Conservation (phyloP, 2,797 vertebrate genomes). For the Semotilus atromaculatus region DNA sequence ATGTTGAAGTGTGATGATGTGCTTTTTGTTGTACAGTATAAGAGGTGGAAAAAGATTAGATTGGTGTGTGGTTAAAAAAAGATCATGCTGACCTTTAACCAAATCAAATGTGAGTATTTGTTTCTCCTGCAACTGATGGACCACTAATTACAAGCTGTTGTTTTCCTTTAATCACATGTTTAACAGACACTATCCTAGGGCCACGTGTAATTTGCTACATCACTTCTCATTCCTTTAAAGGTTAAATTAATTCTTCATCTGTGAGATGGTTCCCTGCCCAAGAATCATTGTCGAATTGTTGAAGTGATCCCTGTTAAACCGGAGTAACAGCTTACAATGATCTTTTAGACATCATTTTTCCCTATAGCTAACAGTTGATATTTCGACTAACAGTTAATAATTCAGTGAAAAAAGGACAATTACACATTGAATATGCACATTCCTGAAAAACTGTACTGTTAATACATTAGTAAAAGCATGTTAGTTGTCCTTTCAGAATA, state of each 20-base stretch:
- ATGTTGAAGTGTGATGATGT: background rate
- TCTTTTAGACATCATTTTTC: background rate
- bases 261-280: slow-evolving; percentile 2
- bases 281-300: background rate
- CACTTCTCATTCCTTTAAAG: slow-evolving; percentile 42
- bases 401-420: slow-evolving; percentile 7
- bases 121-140: slow-evolving; percentile 22
- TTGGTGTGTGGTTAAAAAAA: background rate
- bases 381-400: background rate
- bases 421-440: background rate
- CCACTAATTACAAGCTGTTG: slow-evolving; percentile 43
- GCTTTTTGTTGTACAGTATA: background rate
- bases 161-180: slow-evolving; percentile 49
- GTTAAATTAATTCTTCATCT: slow-evolving; percentile 36
- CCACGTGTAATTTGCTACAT: slow-evolving; percentile 30
- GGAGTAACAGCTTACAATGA: background rate
- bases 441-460: background rate
- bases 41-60: background rate
- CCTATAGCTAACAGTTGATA: background rate
- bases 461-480: background rate
- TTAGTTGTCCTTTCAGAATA: background rate
- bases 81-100: slow-evolving; percentile 23
- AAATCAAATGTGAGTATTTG: slow-evolving; percentile 11
- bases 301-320: background rate
- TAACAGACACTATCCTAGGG: slow-evolving; percentile 36